Conservation (phyloP, 2,113 vertebrate genomes). For the Rattus rattus region DNA sequence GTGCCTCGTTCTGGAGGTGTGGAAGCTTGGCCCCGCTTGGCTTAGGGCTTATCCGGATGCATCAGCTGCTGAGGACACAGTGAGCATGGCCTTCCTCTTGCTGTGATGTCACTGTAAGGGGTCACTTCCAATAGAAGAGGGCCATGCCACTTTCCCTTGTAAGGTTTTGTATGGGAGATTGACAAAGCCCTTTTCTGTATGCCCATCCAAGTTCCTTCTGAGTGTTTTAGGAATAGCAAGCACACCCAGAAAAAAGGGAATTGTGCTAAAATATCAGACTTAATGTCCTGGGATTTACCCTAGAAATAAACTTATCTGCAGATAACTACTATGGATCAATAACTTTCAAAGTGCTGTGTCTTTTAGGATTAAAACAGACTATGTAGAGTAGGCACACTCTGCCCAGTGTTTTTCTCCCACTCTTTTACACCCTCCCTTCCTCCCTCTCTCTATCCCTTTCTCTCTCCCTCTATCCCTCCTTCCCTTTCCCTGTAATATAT, state of each 20-base stretch:
- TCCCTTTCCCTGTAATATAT: not conserved
- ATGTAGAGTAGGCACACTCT: conserved; percentile 4
- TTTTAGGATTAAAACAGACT: conserved; percentile 18
- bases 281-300: conserved; percentile 14
- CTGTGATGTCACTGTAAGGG: not conserved
- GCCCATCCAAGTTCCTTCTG: not conserved
- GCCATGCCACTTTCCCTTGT: not conserved
- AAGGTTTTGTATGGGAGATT: conserved; percentile 7
- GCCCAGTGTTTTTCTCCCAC: not conserved
- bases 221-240: not conserved
- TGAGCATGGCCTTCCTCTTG: not conserved
- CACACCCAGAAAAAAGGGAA: conserved; percentile 1
- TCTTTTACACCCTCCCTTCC: not conserved
- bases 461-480: not conserved
- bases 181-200: not conserved
- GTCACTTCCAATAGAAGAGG: not conserved
- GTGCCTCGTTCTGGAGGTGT: not conserved
- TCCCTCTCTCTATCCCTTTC: fast-evolving
- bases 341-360: conserved; percentile 23
- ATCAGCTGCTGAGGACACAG: not conserved
- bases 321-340: not conserved
- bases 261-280: not conserved
- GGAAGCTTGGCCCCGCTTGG: not conserved
- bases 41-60: not conserved
- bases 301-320: not conserved